phyloP scores from a whole-genome alignment of 2,888 invertebrate species.

The Epistrophe grossulariae region DNA sequence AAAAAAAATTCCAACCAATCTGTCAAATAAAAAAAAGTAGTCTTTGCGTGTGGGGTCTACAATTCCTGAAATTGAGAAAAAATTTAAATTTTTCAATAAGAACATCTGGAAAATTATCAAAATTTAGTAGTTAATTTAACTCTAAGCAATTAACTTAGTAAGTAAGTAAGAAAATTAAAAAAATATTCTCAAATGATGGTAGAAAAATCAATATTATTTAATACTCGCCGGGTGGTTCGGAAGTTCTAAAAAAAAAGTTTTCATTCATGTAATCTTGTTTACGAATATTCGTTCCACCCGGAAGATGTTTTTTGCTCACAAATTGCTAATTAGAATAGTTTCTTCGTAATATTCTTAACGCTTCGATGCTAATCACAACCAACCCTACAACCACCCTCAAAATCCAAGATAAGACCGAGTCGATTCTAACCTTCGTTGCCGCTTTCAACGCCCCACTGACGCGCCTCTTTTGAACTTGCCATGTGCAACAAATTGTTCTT shows the following conservation, averaged over 20 bases:
- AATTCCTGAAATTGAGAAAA: constrained; percentile 41
- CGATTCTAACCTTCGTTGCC: constrained; percentile 64
- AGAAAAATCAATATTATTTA: constrained; percentile 55
- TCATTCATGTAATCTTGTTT: constrained; percentile 10
- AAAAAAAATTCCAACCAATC: constrained; percentile 26
- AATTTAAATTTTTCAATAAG: constrained; percentile 55
- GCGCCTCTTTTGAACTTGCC: constrained; percentile 23
- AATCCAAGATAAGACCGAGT: constrained; percentile 38
- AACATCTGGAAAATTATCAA: constrained; percentile 37
- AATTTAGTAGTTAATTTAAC: constrained; percentile 22
- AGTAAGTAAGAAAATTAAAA: constrained; percentile 29
- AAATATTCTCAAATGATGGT: neutral
- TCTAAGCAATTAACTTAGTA: neutral
- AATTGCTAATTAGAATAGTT: neutral
- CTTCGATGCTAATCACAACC: constrained; percentile 46
- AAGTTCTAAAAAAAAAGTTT: neutral
- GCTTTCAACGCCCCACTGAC: constrained; percentile 11
- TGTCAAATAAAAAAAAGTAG: constrained; percentile 56
- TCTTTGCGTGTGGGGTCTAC: constrained; percentile 58
- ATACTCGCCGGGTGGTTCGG: constrained; percentile 52
- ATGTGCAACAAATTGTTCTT: constrained; percentile 50
- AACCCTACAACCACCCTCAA: neutral
- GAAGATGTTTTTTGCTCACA: neutral
- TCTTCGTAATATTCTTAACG: constrained; percentile 8
- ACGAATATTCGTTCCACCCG: neutral